Evolutionary conservation across 2,888 invertebrate species (phyloP).

Genomic region (Smittia sp.): DNA sequence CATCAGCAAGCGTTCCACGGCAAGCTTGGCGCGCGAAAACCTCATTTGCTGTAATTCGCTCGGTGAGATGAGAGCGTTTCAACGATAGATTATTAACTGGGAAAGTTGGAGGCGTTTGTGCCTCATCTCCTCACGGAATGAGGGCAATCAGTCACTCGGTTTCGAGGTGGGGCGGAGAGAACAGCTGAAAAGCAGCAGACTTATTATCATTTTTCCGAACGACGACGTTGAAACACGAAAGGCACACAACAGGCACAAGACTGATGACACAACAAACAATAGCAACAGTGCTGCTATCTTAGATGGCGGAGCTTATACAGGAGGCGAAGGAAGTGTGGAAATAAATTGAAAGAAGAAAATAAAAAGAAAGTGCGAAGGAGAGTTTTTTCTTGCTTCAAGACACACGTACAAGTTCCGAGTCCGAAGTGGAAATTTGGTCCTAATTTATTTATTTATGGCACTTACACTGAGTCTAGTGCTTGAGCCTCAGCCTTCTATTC

Average conservation of each 20-base stretch:
- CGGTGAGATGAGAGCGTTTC: neutral
- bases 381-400: neutral
- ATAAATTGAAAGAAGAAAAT: conserved; percentile 22
- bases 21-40: neutral
- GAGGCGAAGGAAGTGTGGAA: neutral
- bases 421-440: conserved; percentile 31
- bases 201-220: conserved; percentile 32
- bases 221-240: conserved; percentile 11
- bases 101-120: neutral
- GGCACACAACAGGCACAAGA: conserved; percentile 20
- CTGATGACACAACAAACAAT: conserved; percentile 40
- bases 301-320: conserved; percentile 18
- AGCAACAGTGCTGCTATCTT: conserved; percentile 35
- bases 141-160: conserved; percentile 39
- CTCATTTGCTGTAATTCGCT: neutral
- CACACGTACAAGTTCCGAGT: conserved; percentile 15
- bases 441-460: conserved; percentile 40
- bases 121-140: conserved; percentile 13
- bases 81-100: neutral
- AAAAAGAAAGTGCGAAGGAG: neutral
- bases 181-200: conserved; percentile 36
- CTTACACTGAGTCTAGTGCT: neutral
- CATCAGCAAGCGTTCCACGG: too few relatives aligned
- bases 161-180: neutral
- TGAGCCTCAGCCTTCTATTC: neutral